Percentiles rank a stretch among this genome's conserved stretches.
phyloP scores from a whole-genome alignment of 2,797 vertebrate species.

The Erpetoichthys calabaricus region DNA sequence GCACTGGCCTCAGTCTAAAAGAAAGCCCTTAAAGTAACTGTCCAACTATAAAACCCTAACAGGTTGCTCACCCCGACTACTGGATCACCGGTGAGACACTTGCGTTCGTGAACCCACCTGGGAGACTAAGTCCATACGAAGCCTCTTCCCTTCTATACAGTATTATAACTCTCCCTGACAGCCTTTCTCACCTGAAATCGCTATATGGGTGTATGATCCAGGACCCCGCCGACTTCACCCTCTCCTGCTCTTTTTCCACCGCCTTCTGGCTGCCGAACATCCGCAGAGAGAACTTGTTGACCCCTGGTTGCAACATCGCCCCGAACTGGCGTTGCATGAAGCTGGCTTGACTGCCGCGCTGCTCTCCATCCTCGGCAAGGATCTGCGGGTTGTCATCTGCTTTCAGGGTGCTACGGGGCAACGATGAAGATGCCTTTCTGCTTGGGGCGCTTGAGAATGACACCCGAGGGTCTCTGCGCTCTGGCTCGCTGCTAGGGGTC shows the following conservation, averaged over 20 bases:
- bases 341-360: conserved; percentile 62
- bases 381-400: conserved; percentile 58
- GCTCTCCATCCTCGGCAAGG: conserved; percentile 59
- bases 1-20: too few species aligned
- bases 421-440: conserved; percentile 47
- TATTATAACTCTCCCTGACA: too few species aligned
- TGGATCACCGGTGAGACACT: too few species aligned
- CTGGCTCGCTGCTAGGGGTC: conserved; percentile 29
- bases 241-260: conserved; percentile 84
- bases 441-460: conserved; percentile 47
- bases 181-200: conserved; percentile 78
- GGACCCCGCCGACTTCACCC: conserved; percentile 88
- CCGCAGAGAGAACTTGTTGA: conserved; percentile 96
- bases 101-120: too few species aligned
- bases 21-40: too few species aligned
- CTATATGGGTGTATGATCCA: conserved; percentile 98
- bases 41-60: too few species aligned
- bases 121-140: too few species aligned
- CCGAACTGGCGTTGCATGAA: conserved; percentile 94
- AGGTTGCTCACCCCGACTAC: too few species aligned
- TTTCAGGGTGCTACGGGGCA: conserved; percentile 42
- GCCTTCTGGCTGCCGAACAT: conserved; percentile 97
- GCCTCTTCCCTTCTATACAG: too few species aligned
- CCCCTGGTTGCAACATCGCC: conserved; percentile 88
- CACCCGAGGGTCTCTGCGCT: conserved; percentile 57